Base-by-base conservation (phyloP, 2,113 vertebrate species). In the Rafetus swinhoei region DNA sequence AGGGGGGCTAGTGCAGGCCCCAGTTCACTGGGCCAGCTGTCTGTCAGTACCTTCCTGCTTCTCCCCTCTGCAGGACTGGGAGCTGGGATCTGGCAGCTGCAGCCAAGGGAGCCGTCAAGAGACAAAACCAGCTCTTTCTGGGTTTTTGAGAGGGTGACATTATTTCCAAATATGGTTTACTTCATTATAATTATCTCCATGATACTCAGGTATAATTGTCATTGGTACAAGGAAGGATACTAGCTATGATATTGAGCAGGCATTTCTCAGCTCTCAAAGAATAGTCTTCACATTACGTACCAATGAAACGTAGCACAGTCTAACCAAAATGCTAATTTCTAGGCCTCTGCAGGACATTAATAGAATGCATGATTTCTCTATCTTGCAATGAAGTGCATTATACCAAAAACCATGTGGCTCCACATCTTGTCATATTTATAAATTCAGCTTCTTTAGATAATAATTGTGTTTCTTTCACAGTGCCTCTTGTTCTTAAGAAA, bases 261-360 rank as follows among this genome's bases (percentile, higher is more conserved):
- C 54, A 32, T 39, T 93, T 84, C 84, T 90, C 87, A 79, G 81
- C 11, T 52, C 18, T 77, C 56, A n/a, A 7, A 74, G 25, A 82
- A 65, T 24, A n/a, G 9, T 88, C 54, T 79, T 12, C 24, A 90
- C n/a, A 52, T 45, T 9, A 79, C 15, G 19, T 60, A 27, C 24
- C 4, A 11, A 54, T 6, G 7, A 0, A 0, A 39, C 11, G 6
- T 22, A 27, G 65, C 18, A 5, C 12, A 74, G 77, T 55, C 22
- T 77, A 85, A 79, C 9, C 39, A 35, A 79, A 0, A 0, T 39
- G 53, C 3, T 82, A 87, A 2, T 14, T 82, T 29, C 24, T 74
- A 45, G 52, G 32, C 79, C 50, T 82, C 72, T 77, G 22, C 35
- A 1, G 0, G 82, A 39, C 10, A 6, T 9, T 77, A 77, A 50